Evolutionary conservation across 1,140 invertebrate species (phyloP), one percentile per base, ranked within the genome.

Genomic region (Papilio polytes): DNA sequence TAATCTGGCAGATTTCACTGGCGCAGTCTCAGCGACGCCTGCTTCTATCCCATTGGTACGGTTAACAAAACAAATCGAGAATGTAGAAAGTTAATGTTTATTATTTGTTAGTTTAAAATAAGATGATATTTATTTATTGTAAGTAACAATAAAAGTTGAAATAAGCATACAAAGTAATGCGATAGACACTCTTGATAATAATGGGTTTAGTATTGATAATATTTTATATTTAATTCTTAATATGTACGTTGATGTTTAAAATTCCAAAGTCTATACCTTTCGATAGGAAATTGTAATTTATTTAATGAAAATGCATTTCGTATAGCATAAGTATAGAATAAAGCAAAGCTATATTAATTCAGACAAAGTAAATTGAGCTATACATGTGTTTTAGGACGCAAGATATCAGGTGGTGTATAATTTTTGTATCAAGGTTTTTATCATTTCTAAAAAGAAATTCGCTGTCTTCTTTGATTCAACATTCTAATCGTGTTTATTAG

Each of bases 1-100:
- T 85, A 87, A 90, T 90, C 87, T 86, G 82, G 82, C 83, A 81
- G 84, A 85, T 84, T 88, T 86, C 84, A 84, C 84, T 86, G 88
- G 86, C 80, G 22, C 12, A 82, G 81, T 63, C 74, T 74, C 70
- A 73, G 44, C 78, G 82, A 80, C 80, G 51, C 15, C 41, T 20
- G 73, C 53, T 41, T 48, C 22, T 73, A 73, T 44, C 41, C 51
- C 66, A 59, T 20, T 9, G 0, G 84, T 83, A 85, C 74, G 41
- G 82, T 76, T 59, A 79, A 79, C 46, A 77, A 36, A 81, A 77
- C 22, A 80, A 80, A n/a, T 59, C 15, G 26, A 15, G 63, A 41
- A 48, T 51, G 2, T 26, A 46, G 10, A 46, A 46, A 12, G 10
- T 46, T 3, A 9, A 46, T 46, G 7, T 46, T 46, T 9, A 2